Evolutionary conservation across 2,113 vertebrate genomes (phyloP).

Genomic region (Equus przewalskii): DNA sequence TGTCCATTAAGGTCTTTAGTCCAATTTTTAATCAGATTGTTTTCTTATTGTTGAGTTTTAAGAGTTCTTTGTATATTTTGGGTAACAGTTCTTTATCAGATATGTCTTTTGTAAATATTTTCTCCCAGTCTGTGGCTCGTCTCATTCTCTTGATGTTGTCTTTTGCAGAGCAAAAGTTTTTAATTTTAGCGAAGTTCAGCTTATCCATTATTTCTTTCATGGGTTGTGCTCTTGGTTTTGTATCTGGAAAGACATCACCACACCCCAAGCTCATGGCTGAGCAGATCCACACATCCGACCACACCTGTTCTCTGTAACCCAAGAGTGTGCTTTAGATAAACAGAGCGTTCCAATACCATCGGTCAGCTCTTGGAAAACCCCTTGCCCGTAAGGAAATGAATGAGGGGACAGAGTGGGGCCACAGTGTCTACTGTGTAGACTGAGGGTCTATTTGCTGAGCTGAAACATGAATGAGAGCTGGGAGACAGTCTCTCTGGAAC

Average conservation of each 20-base stretch:
- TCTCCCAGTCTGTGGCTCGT: fast-evolving
- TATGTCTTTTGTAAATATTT: fast-evolving
- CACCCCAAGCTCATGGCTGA: fast-evolving
- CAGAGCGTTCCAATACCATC: fast-evolving
- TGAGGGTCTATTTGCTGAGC: neutral
- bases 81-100: fast-evolving
- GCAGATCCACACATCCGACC: fast-evolving
- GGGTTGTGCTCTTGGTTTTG: fast-evolving
- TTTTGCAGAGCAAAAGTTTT: fast-evolving
- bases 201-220: fast-evolving
- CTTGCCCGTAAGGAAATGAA: fast-evolving
- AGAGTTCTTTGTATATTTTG: fast-evolving
- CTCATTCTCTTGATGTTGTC: fast-evolving
- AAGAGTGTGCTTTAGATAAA: no score
- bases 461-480: fast-evolving
- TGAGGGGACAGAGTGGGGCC: neutral
- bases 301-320: fast-evolving
- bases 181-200: fast-evolving
- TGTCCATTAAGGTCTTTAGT: neutral
- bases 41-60: fast-evolving
- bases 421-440: fast-evolving
- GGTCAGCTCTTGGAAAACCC: neutral
- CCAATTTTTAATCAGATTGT: fast-evolving
- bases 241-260: fast-evolving
- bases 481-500: fast-evolving